Evolutionary conservation across 2,888 invertebrate genomes (phyloP), one percentile per base, ranked within the genome.

Genomic region (Syritta pipiens): DNA sequence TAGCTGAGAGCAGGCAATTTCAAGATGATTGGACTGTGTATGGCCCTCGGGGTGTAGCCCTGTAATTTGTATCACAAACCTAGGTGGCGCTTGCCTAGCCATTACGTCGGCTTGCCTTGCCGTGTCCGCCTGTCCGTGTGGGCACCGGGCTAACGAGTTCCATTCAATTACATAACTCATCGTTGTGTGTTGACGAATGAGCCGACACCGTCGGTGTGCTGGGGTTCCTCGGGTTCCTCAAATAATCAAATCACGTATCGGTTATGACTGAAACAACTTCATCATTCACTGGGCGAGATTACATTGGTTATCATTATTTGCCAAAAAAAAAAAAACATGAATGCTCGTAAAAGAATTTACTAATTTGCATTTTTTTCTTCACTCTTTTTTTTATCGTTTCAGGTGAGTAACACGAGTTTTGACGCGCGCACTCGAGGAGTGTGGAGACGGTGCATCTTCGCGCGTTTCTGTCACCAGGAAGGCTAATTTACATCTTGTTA

Each of bases 401-500:
- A 79, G 79, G 79, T 79, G 67, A 79, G 79, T 79, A 79, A 79
- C 79, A 62, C 32, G 67, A 55, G 28, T 62, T 79, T 68, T 57
- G 51, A 40, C 79, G 67, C 79, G 30, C 37, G 35, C 57, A 40
- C 44, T 44, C 30, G 37, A 40, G 42, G 14, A 53, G 51, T 1
- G 63, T 65, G 71, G 49, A 42, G 60, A 48, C 49, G 26, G 60
- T 55, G 79, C 72, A 79, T 74, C 72, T 79, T 67, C 40, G 55
- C 35, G 57, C 53, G 48, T 51, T 74, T 55, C 65, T 79, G 79
- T 79, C 79, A 79, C 67, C 67, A 51, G 74, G 57, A 55, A 49
- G 62, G 57, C 79, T 79, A 65, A 74, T 79, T 79, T 79, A 51
- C 79, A 79, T 79, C 79, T 79, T 62, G 79, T 79, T 79, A 74